These are phyloP conservation scores for Heterotis niloticus DNA, from an alignment of 2,113 vertebrate species.

Conservation along the genomic window DNA sequence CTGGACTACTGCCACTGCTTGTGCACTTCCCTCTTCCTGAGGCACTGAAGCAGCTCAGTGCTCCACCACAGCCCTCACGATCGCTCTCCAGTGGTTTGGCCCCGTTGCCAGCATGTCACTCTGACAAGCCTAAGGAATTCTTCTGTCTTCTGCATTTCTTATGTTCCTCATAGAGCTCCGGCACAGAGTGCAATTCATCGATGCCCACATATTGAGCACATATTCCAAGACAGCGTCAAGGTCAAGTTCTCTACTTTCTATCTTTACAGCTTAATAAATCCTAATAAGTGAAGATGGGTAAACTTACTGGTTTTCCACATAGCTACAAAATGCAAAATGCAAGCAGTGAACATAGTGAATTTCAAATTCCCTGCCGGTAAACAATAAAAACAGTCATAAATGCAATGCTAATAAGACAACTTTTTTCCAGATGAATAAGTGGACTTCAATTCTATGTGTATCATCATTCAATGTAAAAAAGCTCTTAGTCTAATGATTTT, in stretches of 20 bases:
- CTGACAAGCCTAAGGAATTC: not conserved
- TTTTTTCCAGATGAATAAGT: constrained; percentile 10
- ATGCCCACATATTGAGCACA: not conserved
- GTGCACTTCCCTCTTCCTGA: constrained; percentile 6
- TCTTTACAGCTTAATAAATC: too few species aligned
- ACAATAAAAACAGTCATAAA: not conserved
- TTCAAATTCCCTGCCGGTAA: not conserved
- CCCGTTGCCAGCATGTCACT: not conserved
- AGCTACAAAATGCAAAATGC: too few species aligned
- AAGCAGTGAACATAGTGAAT: too few species aligned
- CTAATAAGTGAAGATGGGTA: too few species aligned
- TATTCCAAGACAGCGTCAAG: too few species aligned
- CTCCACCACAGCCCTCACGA: constrained; percentile 1
- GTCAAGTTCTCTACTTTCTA: too few species aligned
- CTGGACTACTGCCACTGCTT: constrained; percentile 19
- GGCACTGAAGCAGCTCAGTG: constrained; percentile 34
- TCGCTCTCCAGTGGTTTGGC: constrained; percentile 14
- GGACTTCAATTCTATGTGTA: constrained; percentile 3
- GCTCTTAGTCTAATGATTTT: constrained; percentile 32
- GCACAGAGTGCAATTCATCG: not conserved
- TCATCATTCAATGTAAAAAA: constrained; percentile 32
- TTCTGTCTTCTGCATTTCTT: not conserved
- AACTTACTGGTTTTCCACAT: too few species aligned
- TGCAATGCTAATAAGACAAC: not conserved
- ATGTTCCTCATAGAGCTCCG: not conserved